These are phyloP conservation scores for Ceratothoa steindachneri DNA, from an alignment of 2,888 invertebrate genomes.

Conservation along the genomic window DNA sequence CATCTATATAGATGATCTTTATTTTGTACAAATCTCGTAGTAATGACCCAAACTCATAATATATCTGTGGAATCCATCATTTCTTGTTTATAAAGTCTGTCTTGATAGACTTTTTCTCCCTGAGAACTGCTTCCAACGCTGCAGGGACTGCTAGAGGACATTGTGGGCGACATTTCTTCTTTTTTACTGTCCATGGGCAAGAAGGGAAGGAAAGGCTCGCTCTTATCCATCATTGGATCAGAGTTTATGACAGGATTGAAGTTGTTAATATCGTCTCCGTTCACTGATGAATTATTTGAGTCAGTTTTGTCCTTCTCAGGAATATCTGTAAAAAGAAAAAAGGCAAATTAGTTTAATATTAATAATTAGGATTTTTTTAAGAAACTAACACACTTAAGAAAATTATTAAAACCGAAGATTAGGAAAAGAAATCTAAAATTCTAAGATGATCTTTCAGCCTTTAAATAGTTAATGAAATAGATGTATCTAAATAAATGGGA, in stretches of 20 bases:
- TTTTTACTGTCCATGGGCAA: neutral
- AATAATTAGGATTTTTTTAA: neutral
- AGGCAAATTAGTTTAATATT: neutral
- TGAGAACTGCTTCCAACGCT: neutral
- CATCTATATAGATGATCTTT: no score
- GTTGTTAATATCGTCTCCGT: neutral
- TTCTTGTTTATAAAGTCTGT: neutral
- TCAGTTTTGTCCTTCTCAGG: neutral
- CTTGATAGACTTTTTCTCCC: neutral
- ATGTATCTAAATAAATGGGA: no score
- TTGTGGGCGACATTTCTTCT: neutral
- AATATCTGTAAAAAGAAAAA: no score
- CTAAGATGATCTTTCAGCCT: no score
- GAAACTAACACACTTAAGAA: no score
- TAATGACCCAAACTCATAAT: neutral
- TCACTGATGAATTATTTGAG: neutral
- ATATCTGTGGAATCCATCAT: neutral
- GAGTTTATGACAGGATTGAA: neutral
- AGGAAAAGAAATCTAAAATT: no score
- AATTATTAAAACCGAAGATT: no score
- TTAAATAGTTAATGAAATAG: no score
- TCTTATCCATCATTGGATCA: neutral
- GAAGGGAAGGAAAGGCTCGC: neutral
- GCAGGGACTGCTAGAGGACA: neutral
- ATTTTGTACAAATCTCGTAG: neutral